Base-by-base conservation (phyloP, 2,113 vertebrate species). In the Zingel zingel region DNA sequence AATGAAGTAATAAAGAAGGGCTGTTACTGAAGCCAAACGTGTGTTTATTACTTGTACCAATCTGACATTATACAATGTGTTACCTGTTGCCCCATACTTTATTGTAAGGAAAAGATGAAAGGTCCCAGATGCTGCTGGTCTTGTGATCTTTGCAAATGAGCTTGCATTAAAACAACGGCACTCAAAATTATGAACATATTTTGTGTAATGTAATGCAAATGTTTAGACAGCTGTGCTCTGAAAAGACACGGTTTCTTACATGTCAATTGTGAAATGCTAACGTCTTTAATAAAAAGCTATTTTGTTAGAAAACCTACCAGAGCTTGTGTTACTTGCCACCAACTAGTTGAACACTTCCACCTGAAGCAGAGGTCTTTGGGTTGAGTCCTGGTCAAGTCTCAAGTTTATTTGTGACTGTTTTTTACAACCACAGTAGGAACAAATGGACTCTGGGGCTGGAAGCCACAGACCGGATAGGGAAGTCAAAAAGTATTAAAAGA, bases 251-350 rank as follows among this genome's bases (percentile, higher is more conserved):
- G 11, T 33, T 27, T 48, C 30, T 19, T 54, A n/a, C 47, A 16
- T 63, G 47, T 77, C 25, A 47, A n/a, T 12, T 76, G 45, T 85
- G 15, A 74, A 72, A 72, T 48, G 15, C 27, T 56, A 30, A 59
- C 39, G 18, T 11, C 21, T 36, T 77, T 63, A 86, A 86, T 86
- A 86, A 86, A 86, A 56, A 77, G 9, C 13, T 82, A 82, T 82
- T 86, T 82, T 86, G 62, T 77, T 59, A 82, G 56, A 86, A 81
- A 81, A 74, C 8, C 25, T 23, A 27, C 39, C 21, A 45, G 13
- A 23, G 9, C 39, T 39, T 39, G 36, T 39, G 39, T 39, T 39
- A 39, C 39, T 39, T 39, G 39, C 39, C 39, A 6, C 8, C 19
- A 33, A 21, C 18, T 19, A 51, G 18, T 19, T 51, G 50, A 51